Percentiles rank a stretch among this genome's conserved stretches.
These are phyloP conservation scores for Drosophila melanogaster DNA, from an alignment of 1,140 invertebrate genomes.

Conservation along the genomic window DNA sequence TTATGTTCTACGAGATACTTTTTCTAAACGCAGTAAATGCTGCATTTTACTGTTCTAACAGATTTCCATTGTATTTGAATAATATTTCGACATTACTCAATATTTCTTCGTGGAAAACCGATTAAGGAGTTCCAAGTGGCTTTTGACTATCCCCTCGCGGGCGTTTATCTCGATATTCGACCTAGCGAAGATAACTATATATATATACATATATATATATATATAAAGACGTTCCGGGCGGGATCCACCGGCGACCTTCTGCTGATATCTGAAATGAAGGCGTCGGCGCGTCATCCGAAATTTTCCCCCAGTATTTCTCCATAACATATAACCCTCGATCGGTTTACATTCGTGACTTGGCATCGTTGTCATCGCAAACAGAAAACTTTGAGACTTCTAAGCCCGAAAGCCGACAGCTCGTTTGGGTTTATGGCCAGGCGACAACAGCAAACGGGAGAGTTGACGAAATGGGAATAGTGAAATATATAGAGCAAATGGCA, in stretches of 20 bases:
- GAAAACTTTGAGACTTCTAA: conserved; percentile 43
- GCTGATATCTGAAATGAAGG: conserved; percentile 23
- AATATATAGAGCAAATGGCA: conserved; percentile 46
- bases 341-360: conserved; percentile 50
- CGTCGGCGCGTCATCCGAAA: conserved; percentile 34
- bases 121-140: conserved; percentile 15
- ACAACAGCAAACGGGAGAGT: conserved; percentile 1
- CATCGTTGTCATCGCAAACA: conserved; percentile 45
- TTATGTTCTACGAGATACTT: neutral
- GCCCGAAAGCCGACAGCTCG: conserved; percentile 44
- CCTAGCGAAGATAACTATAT: neutral
- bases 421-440: conserved; percentile 35
- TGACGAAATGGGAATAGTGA: neutral
- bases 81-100: neutral
- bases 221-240: neutral
- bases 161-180: conserved; percentile 10
- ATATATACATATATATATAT: too few relatives aligned
- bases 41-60: too few relatives aligned
- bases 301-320: conserved; percentile 35
- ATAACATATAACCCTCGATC: conserved; percentile 29
- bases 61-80: too few relatives aligned
- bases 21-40: neutral
- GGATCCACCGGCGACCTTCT: conserved; percentile 16
- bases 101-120: neutral
- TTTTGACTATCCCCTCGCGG: conserved; percentile 22